phyloP scores from a whole-genome alignment of 2,113 vertebrate genomes.

The Marmota monax region DNA sequence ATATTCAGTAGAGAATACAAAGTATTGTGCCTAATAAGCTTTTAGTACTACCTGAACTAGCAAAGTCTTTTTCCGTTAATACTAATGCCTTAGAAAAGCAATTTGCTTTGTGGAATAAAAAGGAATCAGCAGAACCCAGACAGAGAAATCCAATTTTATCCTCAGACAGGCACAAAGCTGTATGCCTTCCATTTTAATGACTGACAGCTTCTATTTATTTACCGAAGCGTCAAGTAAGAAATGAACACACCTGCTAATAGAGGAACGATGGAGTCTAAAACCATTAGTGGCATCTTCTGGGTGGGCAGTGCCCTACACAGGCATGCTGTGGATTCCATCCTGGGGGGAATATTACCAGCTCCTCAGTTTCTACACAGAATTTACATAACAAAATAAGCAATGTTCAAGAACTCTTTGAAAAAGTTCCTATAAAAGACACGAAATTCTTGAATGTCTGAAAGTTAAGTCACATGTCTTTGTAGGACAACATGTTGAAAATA shows the following conservation, averaged over 20 bases:
- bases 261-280: neutral
- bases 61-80: slow-evolving; percentile 78
- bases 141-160: slow-evolving; percentile 87
- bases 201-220: slow-evolving; percentile 78
- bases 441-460: neutral
- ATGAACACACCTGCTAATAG: slow-evolving; percentile 20
- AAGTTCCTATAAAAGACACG: neutral
- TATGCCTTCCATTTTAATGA: slow-evolving; percentile 86
- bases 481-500: neutral
- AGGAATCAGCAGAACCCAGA: slow-evolving; percentile 80
- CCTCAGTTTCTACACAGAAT: neutral
- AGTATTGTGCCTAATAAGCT: slow-evolving; percentile 76
- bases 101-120: slow-evolving; percentile 87
- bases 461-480: neutral
- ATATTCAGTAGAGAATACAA: slow-evolving; percentile 60
- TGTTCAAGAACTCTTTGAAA: neutral
- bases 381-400: neutral
- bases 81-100: slow-evolving; percentile 77
- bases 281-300: neutral
- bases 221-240: slow-evolving; percentile 56
- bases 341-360: neutral
- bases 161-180: slow-evolving; percentile 77
- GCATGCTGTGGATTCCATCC: neutral
- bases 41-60: slow-evolving; percentile 75
- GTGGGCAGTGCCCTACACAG: neutral